phyloP scores from a whole-genome alignment of 2,113 vertebrate genomes.

The Pseudorectes ferrugineus region DNA sequence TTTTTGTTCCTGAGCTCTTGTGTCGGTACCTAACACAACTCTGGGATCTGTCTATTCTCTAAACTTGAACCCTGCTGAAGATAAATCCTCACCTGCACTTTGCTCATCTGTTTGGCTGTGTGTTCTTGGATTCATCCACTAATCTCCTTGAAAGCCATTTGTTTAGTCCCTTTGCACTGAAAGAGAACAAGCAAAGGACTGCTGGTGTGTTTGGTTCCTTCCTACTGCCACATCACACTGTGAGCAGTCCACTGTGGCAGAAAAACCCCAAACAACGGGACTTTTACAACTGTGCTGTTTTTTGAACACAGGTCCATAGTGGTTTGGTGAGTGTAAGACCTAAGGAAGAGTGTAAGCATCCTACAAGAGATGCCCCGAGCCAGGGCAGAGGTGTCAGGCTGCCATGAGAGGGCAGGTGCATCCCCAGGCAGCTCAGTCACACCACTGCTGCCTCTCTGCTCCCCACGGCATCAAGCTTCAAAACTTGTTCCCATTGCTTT shows the following conservation, averaged over 20 bases:
- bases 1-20: neutral
- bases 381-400: neutral
- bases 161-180: neutral
- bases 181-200: neutral
- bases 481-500: neutral
- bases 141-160: neutral
- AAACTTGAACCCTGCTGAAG: neutral
- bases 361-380: neutral
- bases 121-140: neutral
- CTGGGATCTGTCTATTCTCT: neutral
- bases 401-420: neutral
- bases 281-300: neutral
- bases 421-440: neutral
- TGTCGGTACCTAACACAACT: neutral
- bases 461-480: neutral
- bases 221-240: neutral
- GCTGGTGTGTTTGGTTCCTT: neutral
- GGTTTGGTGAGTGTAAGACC: neutral
- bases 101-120: neutral
- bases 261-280: neutral
- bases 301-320: neutral
- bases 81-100: neutral
- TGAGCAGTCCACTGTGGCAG: neutral
- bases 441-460: accelerated
- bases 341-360: neutral